These are phyloP conservation scores for Virgularia gustaviana DNA, from an alignment of 92 coral and sea anemone genomes.

Conservation along the genomic window DNA sequence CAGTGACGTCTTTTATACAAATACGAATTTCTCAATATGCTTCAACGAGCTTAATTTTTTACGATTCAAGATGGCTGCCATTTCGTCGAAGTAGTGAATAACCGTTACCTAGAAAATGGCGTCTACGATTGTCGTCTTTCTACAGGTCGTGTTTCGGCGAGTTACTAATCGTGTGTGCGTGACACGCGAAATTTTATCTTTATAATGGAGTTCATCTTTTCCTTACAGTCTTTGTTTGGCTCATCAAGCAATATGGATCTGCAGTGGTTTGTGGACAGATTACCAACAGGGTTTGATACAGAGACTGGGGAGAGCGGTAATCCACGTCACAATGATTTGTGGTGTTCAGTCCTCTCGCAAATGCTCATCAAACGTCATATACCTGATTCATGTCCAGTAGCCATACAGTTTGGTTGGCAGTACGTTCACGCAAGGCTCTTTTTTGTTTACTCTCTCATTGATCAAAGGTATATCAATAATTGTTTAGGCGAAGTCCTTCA, in stretches of 20 bases:
- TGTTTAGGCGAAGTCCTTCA: background rate
- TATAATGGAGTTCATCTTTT: too few species aligned
- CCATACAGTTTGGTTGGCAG: slow-evolving; percentile 96
- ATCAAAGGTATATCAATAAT: slow-evolving; percentile 64
- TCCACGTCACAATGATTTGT: slow-evolving; percentile 71
- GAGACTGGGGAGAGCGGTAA: slow-evolving; percentile 72
- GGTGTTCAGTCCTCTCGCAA: slow-evolving; percentile 80
- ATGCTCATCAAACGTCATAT: slow-evolving; percentile 75
- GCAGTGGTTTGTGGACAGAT: slow-evolving; percentile 69
- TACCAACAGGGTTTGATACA: slow-evolving; percentile 71
- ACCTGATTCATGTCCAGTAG: slow-evolving; percentile 81
- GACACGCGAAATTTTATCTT: too few species aligned
- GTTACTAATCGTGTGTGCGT: too few species aligned
- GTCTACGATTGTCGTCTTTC: too few species aligned
- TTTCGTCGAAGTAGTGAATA: too few species aligned
- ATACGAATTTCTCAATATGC: too few species aligned
- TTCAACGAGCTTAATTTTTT: too few species aligned
- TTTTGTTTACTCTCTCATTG: slow-evolving; percentile 83
- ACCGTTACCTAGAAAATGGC: too few species aligned
- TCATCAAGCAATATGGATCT: slow-evolving; percentile 79
- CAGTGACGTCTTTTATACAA: too few species aligned
- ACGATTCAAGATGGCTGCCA: too few species aligned
- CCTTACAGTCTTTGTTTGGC: slow-evolving; percentile 74
- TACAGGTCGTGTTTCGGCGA: too few species aligned
- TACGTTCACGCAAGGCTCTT: slow-evolving; percentile 79